phyloP scores from a whole-genome alignment of 2,888 invertebrate species.

The Chrysopilus asiliformis region DNA sequence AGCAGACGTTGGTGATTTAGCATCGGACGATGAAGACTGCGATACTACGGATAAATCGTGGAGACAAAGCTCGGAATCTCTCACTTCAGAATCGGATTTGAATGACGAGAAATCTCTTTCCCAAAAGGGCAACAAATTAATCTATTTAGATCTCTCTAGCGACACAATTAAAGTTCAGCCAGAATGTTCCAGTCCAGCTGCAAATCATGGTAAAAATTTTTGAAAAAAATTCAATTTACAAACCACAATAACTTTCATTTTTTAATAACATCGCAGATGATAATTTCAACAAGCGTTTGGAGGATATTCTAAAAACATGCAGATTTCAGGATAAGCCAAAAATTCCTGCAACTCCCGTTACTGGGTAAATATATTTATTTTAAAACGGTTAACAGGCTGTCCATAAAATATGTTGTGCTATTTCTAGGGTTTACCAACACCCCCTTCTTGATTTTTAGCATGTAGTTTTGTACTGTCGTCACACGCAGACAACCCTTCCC shows the following conservation, averaged over 20 bases:
- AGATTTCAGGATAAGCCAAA: constrained; percentile 22
- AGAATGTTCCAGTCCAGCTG: constrained; percentile 17
- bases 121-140: constrained; percentile 20
- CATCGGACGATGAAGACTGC: background rate
- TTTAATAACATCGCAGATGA: constrained; percentile 17
- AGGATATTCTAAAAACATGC: constrained; percentile 25
- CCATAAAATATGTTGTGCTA: too few species aligned
- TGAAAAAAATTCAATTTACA: background rate
- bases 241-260: background rate
- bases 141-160: constrained; percentile 29
- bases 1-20: background rate
- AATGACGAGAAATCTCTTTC: constrained; percentile 4
- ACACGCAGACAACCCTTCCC: too few species aligned
- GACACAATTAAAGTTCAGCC: constrained; percentile 24
- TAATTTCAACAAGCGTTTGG: constrained; percentile 19
- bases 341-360: constrained; percentile 20
- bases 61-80: background rate
- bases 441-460: too few species aligned
- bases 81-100: constrained; percentile 5
- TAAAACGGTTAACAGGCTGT: too few species aligned
- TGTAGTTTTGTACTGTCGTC: too few species aligned
- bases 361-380: too few species aligned
- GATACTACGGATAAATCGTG: background rate
- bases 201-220: constrained; percentile 19
- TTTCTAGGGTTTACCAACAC: too few species aligned